Conservation (phyloP, 2,113 vertebrate species). For the Felis catus region F.catus_Fca126_mat1.0 CM031421.1:111953001-111953500, state of each 20-base stretch:
- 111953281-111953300: fast-evolving
- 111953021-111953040: not conserved
- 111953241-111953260: too few species aligned
- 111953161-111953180: too few species aligned
- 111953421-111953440: fast-evolving
- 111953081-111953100: too few species aligned
- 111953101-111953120: too few species aligned
- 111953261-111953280: not conserved
- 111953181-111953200: too few species aligned
- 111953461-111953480: not conserved
- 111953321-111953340: not conserved
- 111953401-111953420: not conserved
- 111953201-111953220: too few species aligned
- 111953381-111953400: not conserved
- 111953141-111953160: too few species aligned
- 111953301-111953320: not conserved
- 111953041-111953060: not conserved
- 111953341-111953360: not conserved
- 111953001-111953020: fast-evolving
- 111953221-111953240: too few species aligned
- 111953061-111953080: too few species aligned
- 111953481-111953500: not conserved
- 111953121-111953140: too few species aligned
- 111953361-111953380: not conserved
- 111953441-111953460: fast-evolving